Conservation (phyloP, 2,888 invertebrate genomes). For the Pachydiplax longipennis region DNA sequence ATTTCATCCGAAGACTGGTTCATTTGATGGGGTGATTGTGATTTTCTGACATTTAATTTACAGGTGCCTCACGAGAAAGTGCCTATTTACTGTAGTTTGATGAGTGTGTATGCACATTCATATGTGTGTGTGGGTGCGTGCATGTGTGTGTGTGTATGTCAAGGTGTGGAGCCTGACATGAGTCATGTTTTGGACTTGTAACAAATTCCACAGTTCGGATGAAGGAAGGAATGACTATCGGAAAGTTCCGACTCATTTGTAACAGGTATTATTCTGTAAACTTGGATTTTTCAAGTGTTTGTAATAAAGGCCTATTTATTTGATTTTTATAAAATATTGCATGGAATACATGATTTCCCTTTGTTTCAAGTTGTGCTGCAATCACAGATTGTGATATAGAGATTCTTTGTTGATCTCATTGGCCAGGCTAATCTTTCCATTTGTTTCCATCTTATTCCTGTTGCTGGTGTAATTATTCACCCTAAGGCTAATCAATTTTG, state of each 20-base stretch:
- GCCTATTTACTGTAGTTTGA: not conserved
- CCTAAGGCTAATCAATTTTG: no score
- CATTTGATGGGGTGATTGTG: not conserved
- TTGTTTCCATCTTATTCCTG: no score
- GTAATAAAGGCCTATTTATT: not conserved
- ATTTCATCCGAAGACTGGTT: not conserved
- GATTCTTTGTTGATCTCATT: no score
- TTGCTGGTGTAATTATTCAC: no score
- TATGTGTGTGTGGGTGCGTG: not conserved
- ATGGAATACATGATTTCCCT: not conserved
- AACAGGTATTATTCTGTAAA: not conserved
- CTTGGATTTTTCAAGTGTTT: conserved; percentile 3
- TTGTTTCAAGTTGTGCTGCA: no score
- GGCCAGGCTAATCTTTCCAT: no score
- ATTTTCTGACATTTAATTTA: not conserved
- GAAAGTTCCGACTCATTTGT: not conserved
- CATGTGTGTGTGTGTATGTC: no score
- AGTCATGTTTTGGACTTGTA: not conserved
- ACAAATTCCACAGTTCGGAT: not conserved
- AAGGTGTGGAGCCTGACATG: not conserved
- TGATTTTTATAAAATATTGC: not conserved
- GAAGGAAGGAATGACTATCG: not conserved
- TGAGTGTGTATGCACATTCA: not conserved
- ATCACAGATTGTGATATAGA: no score
- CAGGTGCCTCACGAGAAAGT: not conserved